These are phyloP conservation scores for Meloe dianella DNA, from an alignment of 2,888 invertebrate species.

Conservation along the genomic window DNA sequence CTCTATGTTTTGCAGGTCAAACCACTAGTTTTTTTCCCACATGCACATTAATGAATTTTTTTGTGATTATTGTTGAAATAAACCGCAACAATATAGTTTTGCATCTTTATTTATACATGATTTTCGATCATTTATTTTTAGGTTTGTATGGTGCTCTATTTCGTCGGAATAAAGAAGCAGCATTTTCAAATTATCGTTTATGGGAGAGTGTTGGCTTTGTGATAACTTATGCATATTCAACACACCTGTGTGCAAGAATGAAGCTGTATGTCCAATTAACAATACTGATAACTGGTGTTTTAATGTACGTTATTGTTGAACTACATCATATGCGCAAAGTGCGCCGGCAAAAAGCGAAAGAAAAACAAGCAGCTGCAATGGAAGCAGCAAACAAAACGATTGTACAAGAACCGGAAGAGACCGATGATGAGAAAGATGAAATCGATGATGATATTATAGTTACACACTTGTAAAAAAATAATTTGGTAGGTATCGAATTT, in stretches of 20 bases:
- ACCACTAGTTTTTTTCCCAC: neutral
- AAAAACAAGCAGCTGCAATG: constrained; percentile 68
- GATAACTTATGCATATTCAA: constrained; percentile 87
- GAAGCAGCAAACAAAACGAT: constrained; percentile 63
- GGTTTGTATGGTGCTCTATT: constrained; percentile 86
- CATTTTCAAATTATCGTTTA: constrained; percentile 87
- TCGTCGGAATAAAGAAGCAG: constrained; percentile 88
- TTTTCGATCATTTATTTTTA: constrained; percentile 54
- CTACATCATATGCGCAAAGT: constrained; percentile 83
- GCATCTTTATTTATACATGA: neutral
- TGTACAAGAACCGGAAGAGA: constrained; percentile 69
- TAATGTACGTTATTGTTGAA: constrained; percentile 82
- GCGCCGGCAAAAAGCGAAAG: constrained; percentile 72
- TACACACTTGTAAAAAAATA: constrained; percentile 75
- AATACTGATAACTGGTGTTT: constrained; percentile 75
- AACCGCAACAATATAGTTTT: neutral
- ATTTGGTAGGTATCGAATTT: constrained; percentile 17
- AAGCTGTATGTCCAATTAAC: constrained; percentile 84
- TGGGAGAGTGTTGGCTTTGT: constrained; percentile 93
- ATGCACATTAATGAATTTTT: neutral
- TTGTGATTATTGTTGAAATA: neutral
- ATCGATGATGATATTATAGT: constrained; percentile 88
- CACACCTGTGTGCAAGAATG: constrained; percentile 82
- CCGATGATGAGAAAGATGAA: constrained; percentile 86
- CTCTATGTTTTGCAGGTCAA: neutral